Conservation (phyloP, 2,797 vertebrate species). For the Chloroceryle inda region DNA sequence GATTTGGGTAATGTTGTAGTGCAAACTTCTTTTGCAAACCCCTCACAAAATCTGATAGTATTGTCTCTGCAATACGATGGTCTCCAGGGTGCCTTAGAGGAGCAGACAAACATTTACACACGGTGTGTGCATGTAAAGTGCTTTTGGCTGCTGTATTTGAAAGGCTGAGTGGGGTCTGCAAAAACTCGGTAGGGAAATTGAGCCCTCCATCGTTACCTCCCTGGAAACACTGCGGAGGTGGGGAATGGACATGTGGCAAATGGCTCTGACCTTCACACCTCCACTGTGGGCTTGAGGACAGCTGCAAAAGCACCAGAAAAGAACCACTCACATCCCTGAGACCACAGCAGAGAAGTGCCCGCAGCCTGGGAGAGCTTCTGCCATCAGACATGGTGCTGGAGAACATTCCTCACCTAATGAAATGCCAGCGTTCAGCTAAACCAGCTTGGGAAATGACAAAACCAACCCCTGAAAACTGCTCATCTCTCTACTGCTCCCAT, state of each 20-base stretch:
- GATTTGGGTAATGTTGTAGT: not conserved
- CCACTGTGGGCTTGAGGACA: not conserved
- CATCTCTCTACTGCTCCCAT: not conserved
- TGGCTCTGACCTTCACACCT: not conserved
- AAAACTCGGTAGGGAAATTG: not conserved
- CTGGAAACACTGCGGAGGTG: not conserved
- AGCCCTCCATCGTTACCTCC: rapidly evolving
- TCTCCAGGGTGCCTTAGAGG: not conserved
- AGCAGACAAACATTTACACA: not conserved
- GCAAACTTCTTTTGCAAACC: not conserved
- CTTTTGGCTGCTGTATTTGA: not conserved
- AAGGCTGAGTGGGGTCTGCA: not conserved
- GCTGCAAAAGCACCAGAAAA: not conserved
- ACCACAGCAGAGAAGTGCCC: not conserved
- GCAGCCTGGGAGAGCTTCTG: not conserved
- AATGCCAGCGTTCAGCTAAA: not conserved
- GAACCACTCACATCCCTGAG: rapidly evolving
- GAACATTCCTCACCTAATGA: not conserved
- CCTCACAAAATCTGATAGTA: not conserved
- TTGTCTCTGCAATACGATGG: not conserved
- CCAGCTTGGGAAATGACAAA: not conserved
- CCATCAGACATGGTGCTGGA: not conserved
- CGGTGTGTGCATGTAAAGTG: rapidly evolving
- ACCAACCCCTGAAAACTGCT: not conserved
- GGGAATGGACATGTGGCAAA: rapidly evolving